A percentile compares a stretch with the other conserved stretches of the same genome.
phyloP scores from a whole-genome alignment of 2,113 vertebrate genomes.

The Stigmatopora argus region DNA sequence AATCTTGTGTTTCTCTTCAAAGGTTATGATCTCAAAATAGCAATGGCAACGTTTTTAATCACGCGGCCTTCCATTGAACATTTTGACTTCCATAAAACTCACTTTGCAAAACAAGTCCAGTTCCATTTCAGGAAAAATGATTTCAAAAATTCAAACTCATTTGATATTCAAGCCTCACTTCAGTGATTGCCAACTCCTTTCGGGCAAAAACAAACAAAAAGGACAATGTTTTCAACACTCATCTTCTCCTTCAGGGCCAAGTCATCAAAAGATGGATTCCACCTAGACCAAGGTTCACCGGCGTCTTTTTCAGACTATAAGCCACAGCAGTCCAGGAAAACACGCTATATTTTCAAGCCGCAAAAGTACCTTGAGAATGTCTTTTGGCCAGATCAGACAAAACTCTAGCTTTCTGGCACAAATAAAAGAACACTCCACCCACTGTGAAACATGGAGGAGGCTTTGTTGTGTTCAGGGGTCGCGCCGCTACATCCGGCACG shows the following conservation, averaged over 20 bases:
- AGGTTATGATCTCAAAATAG: background rate
- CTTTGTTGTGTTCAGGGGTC: background rate
- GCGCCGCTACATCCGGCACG: background rate
- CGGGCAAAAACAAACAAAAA: conserved; percentile 4
- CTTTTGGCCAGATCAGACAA: background rate
- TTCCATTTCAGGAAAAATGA: conserved; percentile 11
- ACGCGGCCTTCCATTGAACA: background rate
- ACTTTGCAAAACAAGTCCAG: background rate
- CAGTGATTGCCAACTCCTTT: background rate
- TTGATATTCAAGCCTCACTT: background rate
- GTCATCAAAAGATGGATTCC: background rate
- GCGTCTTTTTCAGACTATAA: too few relatives aligned
- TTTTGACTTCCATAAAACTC: background rate
- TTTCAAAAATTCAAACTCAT: background rate
- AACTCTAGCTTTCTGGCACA: background rate
- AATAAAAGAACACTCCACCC: background rate
- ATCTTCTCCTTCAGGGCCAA: background rate
- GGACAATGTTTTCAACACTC: background rate
- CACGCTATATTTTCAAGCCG: background rate
- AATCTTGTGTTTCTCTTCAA: too few relatives aligned
- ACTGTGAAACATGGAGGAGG: background rate
- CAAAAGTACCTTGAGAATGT: background rate
- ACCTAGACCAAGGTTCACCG: too few relatives aligned
- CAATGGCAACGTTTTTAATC: background rate
- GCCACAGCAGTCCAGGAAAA: background rate